Conservation (phyloP, 1,140 invertebrate genomes). For the Ceratina calcarata region DNA sequence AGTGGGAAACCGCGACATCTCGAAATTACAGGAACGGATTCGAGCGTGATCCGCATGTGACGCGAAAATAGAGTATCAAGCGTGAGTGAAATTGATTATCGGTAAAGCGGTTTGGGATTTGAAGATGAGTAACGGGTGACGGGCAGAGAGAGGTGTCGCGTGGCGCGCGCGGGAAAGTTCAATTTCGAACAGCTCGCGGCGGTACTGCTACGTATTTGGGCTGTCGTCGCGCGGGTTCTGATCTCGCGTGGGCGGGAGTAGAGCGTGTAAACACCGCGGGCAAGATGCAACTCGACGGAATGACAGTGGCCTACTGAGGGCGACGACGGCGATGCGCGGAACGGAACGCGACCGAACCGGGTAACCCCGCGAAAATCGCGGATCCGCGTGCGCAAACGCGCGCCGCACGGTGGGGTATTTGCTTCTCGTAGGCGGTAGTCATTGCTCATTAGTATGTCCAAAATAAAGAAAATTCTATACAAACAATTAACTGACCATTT, state of each 20-base stretch:
- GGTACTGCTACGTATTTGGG: neutral
- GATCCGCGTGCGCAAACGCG: conserved; percentile 57
- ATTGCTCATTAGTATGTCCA: no score
- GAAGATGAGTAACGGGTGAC: neutral
- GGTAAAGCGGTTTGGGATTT: neutral
- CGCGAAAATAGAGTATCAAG: neutral
- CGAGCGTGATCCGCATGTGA: neutral
- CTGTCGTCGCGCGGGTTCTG: conserved; percentile 21
- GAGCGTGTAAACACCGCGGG: conserved; percentile 30
- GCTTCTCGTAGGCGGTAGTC: no score
- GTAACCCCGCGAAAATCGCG: conserved; percentile 63
- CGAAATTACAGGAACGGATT: neutral
- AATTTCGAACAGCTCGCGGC: neutral
- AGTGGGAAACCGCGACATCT: neutral
- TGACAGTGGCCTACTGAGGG: conserved; percentile 63
- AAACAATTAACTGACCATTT: no score
- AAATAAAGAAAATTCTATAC: no score
- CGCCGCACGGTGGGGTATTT: conserved; percentile 7
- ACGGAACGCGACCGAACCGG: conserved; percentile 22
- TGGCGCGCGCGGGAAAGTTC: conserved; percentile 7
- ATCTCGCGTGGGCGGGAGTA: conserved; percentile 36
- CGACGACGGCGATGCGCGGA: conserved; percentile 3
- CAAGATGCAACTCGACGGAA: conserved; percentile 55
- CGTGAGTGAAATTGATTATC: neutral
- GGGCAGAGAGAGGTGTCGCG: neutral